These are phyloP conservation scores for Callopanchax toddi DNA, from an alignment of 2,113 vertebrate species.

Conservation along the genomic window DNA sequence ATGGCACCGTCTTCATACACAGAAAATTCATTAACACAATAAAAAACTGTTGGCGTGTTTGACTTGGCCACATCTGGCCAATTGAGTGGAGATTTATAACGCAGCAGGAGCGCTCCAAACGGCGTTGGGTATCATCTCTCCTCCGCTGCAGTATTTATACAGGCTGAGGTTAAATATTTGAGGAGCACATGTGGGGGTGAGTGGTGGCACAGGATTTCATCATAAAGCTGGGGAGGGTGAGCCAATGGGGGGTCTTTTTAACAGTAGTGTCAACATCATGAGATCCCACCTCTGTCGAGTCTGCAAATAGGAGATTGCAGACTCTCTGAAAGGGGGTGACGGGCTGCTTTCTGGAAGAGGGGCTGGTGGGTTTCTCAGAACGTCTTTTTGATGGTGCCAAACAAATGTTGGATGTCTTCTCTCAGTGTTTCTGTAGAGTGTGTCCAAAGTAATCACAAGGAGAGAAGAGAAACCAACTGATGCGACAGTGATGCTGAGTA, in stretches of 20 bases:
- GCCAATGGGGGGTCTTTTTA: slow-evolving; percentile 76
- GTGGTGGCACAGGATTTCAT: slow-evolving; percentile 76
- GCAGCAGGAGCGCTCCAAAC: slow-evolving; percentile 42
- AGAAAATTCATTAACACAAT: slow-evolving; percentile 59
- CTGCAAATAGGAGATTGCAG: slow-evolving; percentile 72
- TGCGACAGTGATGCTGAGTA: too few relatives aligned
- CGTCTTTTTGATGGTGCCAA: too few relatives aligned
- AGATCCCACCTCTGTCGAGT: slow-evolving; percentile 66
- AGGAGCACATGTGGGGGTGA: slow-evolving; percentile 79
- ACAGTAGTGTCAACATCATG: slow-evolving; percentile 77
- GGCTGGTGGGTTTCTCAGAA: slow-evolving; percentile 71
- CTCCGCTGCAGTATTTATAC: slow-evolving; percentile 65
- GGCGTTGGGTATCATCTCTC: slow-evolving; percentile 50
- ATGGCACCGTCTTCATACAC: slow-evolving; percentile 31
- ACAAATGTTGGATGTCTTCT: slow-evolving; percentile 11
- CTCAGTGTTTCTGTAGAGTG: too few relatives aligned
- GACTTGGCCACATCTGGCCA: slow-evolving; percentile 62
- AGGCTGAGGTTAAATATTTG: slow-evolving; percentile 80
- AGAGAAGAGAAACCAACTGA: too few relatives aligned
- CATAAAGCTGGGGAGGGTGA: slow-evolving; percentile 76
- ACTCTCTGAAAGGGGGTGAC: slow-evolving; percentile 37
- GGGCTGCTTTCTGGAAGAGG: slow-evolving; percentile 61
- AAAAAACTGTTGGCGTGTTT: slow-evolving; percentile 57
- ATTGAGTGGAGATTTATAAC: slow-evolving; percentile 69
- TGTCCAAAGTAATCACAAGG: too few relatives aligned